Evolutionary conservation across 2,888 invertebrate genomes (phyloP).

Genomic region (Diaperis boleti): DNA sequence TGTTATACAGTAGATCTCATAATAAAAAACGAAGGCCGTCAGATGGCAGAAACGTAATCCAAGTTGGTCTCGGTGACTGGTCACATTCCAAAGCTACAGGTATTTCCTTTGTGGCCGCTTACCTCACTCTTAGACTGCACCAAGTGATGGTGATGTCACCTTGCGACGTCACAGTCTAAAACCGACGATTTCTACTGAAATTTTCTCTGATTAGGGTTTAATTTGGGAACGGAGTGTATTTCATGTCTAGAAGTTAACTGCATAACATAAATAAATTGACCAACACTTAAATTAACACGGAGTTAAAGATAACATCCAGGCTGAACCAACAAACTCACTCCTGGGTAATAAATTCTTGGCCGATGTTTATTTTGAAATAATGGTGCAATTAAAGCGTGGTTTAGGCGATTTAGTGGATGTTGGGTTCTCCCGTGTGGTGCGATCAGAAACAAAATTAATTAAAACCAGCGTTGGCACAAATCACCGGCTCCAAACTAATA

Average conservation of each 20-base stretch:
- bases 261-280: slow-evolving; percentile 15
- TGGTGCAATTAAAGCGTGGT: slow-evolving; percentile 9
- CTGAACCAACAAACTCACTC: slow-evolving; percentile 18
- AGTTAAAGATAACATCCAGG: slow-evolving; percentile 10
- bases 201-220: slow-evolving; percentile 10
- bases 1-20: slow-evolving; percentile 2
- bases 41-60: slow-evolving; percentile 26
- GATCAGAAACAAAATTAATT: too few relatives aligned
- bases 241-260: slow-evolving; percentile 5
- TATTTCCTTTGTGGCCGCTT: slow-evolving; percentile 58
- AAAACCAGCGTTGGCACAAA: too few relatives aligned
- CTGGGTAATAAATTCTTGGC: slow-evolving; percentile 9
- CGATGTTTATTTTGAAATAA: slow-evolving; percentile 16
- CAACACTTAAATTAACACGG: slow-evolving; percentile 20
- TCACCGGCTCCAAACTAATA: background rate
- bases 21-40: slow-evolving; percentile 20
- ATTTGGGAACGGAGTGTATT: slow-evolving; percentile 1
- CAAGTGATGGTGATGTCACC: background rate
- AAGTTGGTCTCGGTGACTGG: slow-evolving; percentile 35
- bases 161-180: slow-evolving; percentile 25
- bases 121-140: slow-evolving; percentile 39
- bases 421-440: background rate
- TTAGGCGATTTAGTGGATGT: slow-evolving; percentile 1
- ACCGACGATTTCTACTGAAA: slow-evolving; percentile 2
- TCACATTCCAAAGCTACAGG: slow-evolving; percentile 58